Conservation (phyloP, 2,888 invertebrate species). For the Neoitamus cyanurus region DNA sequence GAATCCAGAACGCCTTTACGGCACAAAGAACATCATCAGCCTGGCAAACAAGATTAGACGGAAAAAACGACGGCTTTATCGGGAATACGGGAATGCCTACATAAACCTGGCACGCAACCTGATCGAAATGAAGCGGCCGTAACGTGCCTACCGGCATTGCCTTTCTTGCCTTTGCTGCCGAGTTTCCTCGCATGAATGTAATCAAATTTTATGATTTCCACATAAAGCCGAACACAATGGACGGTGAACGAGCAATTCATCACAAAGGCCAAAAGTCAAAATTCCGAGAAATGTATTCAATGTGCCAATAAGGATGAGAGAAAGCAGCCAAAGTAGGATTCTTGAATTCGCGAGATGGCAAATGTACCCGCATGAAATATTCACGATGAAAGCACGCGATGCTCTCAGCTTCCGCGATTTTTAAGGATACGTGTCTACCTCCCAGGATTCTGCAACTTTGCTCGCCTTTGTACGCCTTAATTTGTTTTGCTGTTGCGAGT, state of each 20-base stretch:
- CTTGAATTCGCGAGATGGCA: neutral
- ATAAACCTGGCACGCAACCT: neutral
- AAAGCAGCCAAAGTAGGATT: neutral
- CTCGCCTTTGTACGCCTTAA: neutral
- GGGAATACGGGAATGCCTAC: neutral
- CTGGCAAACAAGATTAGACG: neutral
- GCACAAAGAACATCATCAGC: neutral
- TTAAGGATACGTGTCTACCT: neutral
- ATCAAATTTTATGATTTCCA: slow-evolving; percentile 27
- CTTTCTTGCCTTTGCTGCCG: neutral
- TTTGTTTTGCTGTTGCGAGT: neutral
- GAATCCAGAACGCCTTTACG: neutral
- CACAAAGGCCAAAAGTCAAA: neutral
- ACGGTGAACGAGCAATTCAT: neutral
- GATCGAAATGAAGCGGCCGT: neutral
- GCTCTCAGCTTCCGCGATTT: neutral
- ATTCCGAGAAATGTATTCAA: neutral
- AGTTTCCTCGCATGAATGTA: slow-evolving; percentile 11
- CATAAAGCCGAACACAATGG: neutral
- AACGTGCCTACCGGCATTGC: neutral
- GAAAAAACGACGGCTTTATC: neutral
- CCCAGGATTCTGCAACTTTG: neutral
- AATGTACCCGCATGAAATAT: neutral
- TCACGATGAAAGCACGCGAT: neutral
- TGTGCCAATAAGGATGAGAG: neutral